Conservation (phyloP, 2,888 invertebrate species). For the Amphipyra berbera region DNA sequence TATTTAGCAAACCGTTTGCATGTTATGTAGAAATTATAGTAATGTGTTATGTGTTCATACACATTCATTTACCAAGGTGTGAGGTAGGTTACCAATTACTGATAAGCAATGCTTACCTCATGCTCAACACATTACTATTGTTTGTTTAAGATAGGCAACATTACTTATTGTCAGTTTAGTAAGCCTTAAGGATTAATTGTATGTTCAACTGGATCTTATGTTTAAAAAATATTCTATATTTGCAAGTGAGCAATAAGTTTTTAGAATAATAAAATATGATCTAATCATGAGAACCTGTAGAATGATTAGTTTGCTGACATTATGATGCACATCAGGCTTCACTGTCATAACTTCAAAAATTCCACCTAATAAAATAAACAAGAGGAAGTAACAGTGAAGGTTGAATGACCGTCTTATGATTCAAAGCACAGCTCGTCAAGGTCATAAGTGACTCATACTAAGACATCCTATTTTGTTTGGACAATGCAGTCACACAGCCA, state of each 20-base stretch:
- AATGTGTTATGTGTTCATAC: conserved; percentile 24
- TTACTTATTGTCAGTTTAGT: conserved; percentile 1
- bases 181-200: too few relatives aligned
- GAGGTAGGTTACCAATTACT: conserved; percentile 47
- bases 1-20: conserved; percentile 48
- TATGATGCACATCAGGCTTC: conserved; percentile 2
- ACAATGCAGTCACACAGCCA: conserved; percentile 49
- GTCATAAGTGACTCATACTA: conserved; percentile 66
- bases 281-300: conserved; percentile 4
- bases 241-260: background rate
- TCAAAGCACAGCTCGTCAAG: conserved; percentile 69
- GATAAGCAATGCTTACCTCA: conserved; percentile 53
- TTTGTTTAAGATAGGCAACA: conserved; percentile 15
- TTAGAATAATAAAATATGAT: background rate
- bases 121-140: conserved; percentile 27
- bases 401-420: conserved; percentile 69
- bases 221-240: background rate
- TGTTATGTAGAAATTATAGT: conserved; percentile 37
- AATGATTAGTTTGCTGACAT: conserved; percentile 7
- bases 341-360: conserved; percentile 4
- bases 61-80: conserved; percentile 34
- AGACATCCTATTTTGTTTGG: conserved; percentile 59
- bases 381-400: conserved; percentile 62
- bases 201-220: too few relatives aligned
- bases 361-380: conserved; percentile 30